Evolutionary conservation across 2,797 vertebrate genomes (phyloP).

Genomic region (Clarias pachynema): DNA sequence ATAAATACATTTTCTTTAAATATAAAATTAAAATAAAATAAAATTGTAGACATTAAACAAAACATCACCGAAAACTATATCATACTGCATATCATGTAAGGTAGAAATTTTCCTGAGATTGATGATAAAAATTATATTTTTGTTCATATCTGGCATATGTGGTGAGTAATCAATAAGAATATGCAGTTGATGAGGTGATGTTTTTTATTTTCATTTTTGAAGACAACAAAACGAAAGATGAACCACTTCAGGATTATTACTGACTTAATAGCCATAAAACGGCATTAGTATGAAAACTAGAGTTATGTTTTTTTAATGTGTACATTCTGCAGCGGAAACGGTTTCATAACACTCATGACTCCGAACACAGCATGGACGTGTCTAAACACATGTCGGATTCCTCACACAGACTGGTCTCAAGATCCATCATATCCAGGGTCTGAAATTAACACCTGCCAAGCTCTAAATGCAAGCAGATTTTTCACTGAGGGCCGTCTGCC

Average conservation of each 20-base stretch:
- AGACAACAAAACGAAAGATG: no score
- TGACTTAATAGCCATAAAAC: neutral
- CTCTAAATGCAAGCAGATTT: no score
- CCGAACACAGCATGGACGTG: neutral
- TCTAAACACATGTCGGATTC: neutral
- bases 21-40: neutral
- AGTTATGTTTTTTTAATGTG: neutral
- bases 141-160: neutral
- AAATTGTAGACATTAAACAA: neutral
- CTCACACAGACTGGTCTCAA: neutral
- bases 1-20: neutral
- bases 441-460: no score
- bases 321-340: no score
- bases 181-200: neutral
- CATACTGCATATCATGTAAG: neutral
- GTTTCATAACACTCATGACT: neutral
- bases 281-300: neutral
- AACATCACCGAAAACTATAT: neutral
- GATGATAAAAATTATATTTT: neutral
- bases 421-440: neutral
- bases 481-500: no score
- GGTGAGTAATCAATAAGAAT: neutral
- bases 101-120: neutral
- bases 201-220: no score
- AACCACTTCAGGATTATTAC: neutral